Conservation (phyloP, 2,888 invertebrate species). For the Ditylenchus weischeri region DNA sequence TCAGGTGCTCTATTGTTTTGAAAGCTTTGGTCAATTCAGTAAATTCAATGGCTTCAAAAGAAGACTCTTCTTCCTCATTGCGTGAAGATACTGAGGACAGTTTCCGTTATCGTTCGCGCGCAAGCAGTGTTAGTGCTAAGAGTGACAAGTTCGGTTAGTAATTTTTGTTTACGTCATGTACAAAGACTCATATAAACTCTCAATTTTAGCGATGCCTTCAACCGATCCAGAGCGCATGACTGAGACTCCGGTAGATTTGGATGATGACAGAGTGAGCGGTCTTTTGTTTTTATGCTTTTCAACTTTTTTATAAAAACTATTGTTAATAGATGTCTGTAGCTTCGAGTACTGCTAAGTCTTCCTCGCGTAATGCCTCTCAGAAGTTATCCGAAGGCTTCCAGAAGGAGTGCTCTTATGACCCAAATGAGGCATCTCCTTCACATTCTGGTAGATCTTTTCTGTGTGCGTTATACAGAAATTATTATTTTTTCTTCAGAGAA, state of each 20-base stretch:
- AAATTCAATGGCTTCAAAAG: constrained; percentile 2
- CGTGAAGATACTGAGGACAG: constrained; percentile 3
- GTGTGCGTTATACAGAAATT: not conserved
- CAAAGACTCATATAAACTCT: no score
- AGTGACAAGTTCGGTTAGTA: constrained; percentile 10
- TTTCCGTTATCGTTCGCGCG: constrained; percentile 13
- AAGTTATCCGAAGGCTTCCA: constrained; percentile 14
- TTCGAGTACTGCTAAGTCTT: constrained; percentile 12
- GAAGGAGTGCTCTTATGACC: constrained; percentile 17
- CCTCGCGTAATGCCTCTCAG: constrained; percentile 1
- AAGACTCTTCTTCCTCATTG: constrained; percentile 9
- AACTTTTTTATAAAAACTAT: no score
- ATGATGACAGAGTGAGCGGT: constrained; percentile 10
- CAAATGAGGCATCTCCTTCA: constrained; percentile 4
- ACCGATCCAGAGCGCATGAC: constrained; percentile 23
- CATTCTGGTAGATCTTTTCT: constrained; percentile 13
- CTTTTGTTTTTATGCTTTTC: no score
- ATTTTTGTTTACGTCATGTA: no score
- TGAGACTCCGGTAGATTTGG: constrained; percentile 19
- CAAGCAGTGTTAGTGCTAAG: constrained; percentile 11
- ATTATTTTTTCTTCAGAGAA: constrained; percentile 13
- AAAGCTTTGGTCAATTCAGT: no score
- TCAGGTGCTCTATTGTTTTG: no score
- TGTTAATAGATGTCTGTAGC: constrained; percentile 10
- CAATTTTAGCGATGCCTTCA: constrained; percentile 13